Percentiles rank a stretch among this genome's conserved stretches.
Evolutionary conservation across 2,888 invertebrate genomes (phyloP).

Genomic region (Cerastis leucographa): DNA sequence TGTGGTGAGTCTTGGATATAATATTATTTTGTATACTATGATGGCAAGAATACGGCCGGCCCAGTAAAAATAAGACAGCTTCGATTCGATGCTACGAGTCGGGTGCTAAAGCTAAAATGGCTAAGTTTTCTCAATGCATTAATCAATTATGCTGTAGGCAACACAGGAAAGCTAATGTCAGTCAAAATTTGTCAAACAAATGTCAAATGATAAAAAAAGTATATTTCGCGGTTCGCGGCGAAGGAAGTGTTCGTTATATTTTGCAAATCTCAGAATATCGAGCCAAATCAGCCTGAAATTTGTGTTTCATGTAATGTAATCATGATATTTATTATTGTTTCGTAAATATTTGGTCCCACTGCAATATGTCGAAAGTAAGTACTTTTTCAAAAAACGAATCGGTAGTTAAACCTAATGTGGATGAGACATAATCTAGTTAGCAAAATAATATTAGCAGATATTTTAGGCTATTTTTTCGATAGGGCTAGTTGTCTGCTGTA

Average conservation of each 20-base stretch:
- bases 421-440: background rate
- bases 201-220: constrained; percentile 4
- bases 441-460: background rate
- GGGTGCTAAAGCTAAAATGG: too few relatives aligned
- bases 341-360: constrained; percentile 20
- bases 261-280: constrained; percentile 25
- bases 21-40: background rate
- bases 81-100: too few relatives aligned
- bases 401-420: background rate
- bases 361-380: constrained; percentile 58
- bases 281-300: constrained; percentile 1
- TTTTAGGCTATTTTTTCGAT: background rate
- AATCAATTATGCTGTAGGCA: background rate
- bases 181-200: constrained; percentile 5
- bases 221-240: constrained; percentile 33
- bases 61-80: too few relatives aligned
- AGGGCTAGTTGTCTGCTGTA: background rate
- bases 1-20: background rate
- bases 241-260: constrained; percentile 34
- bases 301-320: constrained; percentile 21
- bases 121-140: too few relatives aligned
- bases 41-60: too few relatives aligned
- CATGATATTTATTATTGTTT: constrained; percentile 33
- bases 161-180: background rate
- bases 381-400: constrained; percentile 1